phyloP scores from a whole-genome alignment of 2,888 invertebrate species.

The Caenorhabditis uteleia region DNA sequence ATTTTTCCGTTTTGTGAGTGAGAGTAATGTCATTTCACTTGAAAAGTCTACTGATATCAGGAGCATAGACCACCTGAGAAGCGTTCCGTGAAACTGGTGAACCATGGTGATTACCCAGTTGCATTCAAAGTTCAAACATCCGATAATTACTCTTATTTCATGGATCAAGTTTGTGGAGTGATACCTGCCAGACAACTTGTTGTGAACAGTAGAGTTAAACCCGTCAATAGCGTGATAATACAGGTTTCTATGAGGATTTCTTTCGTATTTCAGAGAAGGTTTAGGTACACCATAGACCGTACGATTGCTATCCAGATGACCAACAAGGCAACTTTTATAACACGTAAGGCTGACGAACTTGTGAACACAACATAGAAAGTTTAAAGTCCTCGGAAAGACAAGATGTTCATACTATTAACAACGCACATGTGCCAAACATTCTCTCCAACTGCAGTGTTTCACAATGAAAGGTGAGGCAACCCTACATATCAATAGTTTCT shows the following conservation, averaged over 20 bases:
- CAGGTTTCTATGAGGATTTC: background rate
- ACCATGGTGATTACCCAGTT: slow-evolving; percentile 48
- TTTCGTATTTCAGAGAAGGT: slow-evolving; percentile 1
- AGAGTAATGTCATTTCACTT: background rate
- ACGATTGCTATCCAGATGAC: slow-evolving; percentile 4
- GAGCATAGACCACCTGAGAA: slow-evolving; percentile 30
- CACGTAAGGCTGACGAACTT: background rate
- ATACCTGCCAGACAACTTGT: slow-evolving; percentile 30
- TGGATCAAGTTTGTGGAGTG: slow-evolving; percentile 36
- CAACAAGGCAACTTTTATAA: slow-evolving; percentile 6
- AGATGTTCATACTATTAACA: slow-evolving; percentile 38
- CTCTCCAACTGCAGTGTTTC: slow-evolving; percentile 44
- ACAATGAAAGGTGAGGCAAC: slow-evolving; percentile 22
- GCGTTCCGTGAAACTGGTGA: slow-evolving; percentile 28
- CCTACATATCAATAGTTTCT: background rate
- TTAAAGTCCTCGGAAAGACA: slow-evolving; percentile 47
- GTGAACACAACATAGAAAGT: background rate
- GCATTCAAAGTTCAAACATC: slow-evolving; percentile 50
- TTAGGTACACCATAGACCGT: slow-evolving; percentile 4
- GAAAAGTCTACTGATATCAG: slow-evolving; percentile 11
- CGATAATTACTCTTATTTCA: slow-evolving; percentile 51
- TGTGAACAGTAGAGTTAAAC: slow-evolving; percentile 7
- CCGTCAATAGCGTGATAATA: slow-evolving; percentile 3
- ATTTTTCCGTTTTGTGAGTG: slow-evolving; percentile 21
- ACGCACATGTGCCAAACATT: slow-evolving; percentile 39